Conservation (phyloP, 1,140 invertebrate genomes). For the Chrysoperla carnea region DNA sequence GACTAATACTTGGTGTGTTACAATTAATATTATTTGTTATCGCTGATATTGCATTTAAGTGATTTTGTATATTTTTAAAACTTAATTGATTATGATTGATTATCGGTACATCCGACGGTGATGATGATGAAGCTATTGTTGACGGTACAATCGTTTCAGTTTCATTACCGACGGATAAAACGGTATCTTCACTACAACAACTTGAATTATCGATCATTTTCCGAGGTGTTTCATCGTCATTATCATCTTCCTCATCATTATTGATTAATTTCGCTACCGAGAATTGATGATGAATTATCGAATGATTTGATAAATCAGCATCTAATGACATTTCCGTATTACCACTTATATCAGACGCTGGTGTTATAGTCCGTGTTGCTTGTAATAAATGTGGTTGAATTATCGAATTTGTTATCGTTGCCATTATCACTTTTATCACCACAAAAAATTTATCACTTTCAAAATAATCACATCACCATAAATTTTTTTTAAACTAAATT, state of each 20-base stretch:
- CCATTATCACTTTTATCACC: constrained; percentile 10
- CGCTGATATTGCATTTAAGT: constrained; percentile 35
- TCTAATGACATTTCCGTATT: constrained; percentile 19
- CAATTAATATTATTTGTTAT: constrained; percentile 21
- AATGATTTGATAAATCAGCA: constrained; percentile 9
- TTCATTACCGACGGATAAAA: constrained; percentile 46
- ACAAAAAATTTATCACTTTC: constrained; percentile 5
- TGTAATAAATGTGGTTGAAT: constrained; percentile 9
- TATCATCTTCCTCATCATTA: constrained; percentile 9
- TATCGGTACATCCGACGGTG: constrained; percentile 5
- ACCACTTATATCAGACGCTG: background rate
- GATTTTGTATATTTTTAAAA: constrained; percentile 38
- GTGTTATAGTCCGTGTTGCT: constrained; percentile 9
- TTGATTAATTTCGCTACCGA: background rate
- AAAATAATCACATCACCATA: constrained; percentile 18
- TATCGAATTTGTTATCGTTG: constrained; percentile 13
- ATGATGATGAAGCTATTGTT: constrained; percentile 8
- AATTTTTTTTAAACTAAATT: constrained; percentile 8
- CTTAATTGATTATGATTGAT: constrained; percentile 21
- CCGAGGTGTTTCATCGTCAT: constrained; percentile 13
- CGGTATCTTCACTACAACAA: constrained; percentile 45
- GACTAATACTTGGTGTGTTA: background rate
- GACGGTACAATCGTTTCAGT: constrained; percentile 19
- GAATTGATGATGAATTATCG: background rate
- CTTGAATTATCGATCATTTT: constrained; percentile 22